Base-by-base conservation (phyloP, 2,888 invertebrate species). In the Amitus sp. region DNA sequence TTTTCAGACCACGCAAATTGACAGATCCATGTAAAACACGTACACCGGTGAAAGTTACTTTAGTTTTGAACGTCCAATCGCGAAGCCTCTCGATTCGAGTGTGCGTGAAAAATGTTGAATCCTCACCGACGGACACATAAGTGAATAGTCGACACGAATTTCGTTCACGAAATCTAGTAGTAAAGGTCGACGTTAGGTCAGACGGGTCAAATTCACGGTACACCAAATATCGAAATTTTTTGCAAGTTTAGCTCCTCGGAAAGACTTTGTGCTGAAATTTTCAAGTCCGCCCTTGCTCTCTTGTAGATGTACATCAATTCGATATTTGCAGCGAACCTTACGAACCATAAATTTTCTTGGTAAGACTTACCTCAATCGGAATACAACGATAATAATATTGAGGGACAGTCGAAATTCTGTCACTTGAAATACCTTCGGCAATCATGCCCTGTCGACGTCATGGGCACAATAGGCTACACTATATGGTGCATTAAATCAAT, bases 401-500 rank as follows among this genome's bases (percentile, higher is more conserved):
- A 30, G 30, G n/a, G 2, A 30, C 10, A 30, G 30, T 2, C 17
- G 12, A 28, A 46, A 37, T 56, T 49, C 46, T 39, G 34, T 13
- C 46, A 56, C 50, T 56, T 50, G 37, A 34, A 27, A 18, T 27
- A 34, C 5, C 33, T n/a, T 43, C 17, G 12, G 39, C n/a, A 13
- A 39, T 39, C 39, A 7, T 39, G 9, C 18, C 43, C 12, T 51
- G 42, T 43, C 50, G 50, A 50, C 51, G 51, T 57, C 51, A 57
- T 10, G 10, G 2, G 19, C 42, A 42, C 27, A 42, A 43, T 19
- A 33, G 33, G 23, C 20, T 39, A 20, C 43, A 18, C n/a, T 15
- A 12, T 17, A 13, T 12, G 46, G 30, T 23, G 30, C 17, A 43
- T 50, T 13, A 60, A 51, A 54, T 60, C 54, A 55, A 62, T 56